Base-by-base conservation (phyloP, 2,797 vertebrate species). In the Anomalospiza imberbis region DNA sequence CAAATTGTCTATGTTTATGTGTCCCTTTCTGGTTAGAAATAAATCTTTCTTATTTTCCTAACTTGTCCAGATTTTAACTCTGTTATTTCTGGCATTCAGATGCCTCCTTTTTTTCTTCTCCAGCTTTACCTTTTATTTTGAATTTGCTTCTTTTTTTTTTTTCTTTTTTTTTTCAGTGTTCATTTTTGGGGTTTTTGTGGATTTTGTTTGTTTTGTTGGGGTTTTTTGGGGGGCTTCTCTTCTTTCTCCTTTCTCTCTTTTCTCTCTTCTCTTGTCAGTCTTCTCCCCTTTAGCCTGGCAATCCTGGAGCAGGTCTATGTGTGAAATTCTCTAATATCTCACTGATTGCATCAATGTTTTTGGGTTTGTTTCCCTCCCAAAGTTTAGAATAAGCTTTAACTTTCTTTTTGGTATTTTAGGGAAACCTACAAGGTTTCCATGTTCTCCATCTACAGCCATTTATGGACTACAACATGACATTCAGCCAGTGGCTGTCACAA, bases 211-310 rank as follows among this genome's bases (percentile, higher is more conserved):
- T 53, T 47, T 60, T 42, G 3, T 44, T 45, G 18, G 2, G 5
- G 1, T 12, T 13, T 19, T 42, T 17, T 40, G 40, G 31, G 12
- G 10, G 10, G 2, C 10, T 73, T 65, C 28, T 26, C 5, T 51
- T 31, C 21, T n/a, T 22, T 36, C 24, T 32, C 10, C 5, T 31
- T 42, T 58, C 25, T 50, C 5, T 29, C 8, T 20, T 17, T 28
- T 9, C 29, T 26, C 22, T 13, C 14, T 24, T 28, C 28, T 34
- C 3, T 34, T 8, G 47, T 25, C 0, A 0, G 17, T 12, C 19
- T 25, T 44, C 29, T 40, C 2, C 8, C 5, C 10, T 51, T 60
- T 28, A n/a, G 7, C 34, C 44, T 84, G 16, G 2, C 26, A 79
- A 12, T 45, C n/a, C 63, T 65, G 31, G 50, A 75, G 22, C 21